These are phyloP conservation scores for Silvanus unidentatus DNA, from an alignment of 2,888 invertebrate genomes.

Conservation along the genomic window DNA sequence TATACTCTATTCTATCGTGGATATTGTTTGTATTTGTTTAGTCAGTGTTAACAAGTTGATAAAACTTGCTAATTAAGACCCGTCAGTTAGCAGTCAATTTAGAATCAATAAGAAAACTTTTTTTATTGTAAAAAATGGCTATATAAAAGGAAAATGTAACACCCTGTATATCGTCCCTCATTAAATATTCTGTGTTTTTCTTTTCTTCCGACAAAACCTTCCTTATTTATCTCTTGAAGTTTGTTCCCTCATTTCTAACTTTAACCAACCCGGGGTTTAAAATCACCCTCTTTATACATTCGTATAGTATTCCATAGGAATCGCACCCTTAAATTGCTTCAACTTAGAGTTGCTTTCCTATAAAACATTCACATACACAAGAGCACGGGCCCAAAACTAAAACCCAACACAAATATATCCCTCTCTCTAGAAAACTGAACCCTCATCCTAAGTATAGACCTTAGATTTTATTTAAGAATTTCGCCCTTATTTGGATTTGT, in stretches of 20 bases:
- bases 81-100: too few species aligned
- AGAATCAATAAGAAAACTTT: too few species aligned
- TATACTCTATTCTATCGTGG: background rate
- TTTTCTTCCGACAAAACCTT: slow-evolving; percentile 25
- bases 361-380: background rate
- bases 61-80: too few species aligned
- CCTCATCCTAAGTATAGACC: slow-evolving; percentile 39
- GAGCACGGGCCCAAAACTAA: slow-evolving; percentile 18
- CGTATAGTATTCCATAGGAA: slow-evolving; percentile 3
- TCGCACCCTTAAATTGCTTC: slow-evolving; percentile 11
- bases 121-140: too few species aligned
- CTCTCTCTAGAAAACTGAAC: slow-evolving; percentile 40
- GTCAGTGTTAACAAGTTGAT: too few species aligned
- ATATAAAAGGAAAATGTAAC: too few species aligned
- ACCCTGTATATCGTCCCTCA: too few species aligned
- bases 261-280: slow-evolving; percentile 36
- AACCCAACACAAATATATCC: slow-evolving; percentile 38
- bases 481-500: slow-evolving; percentile 33
- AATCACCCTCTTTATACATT: slow-evolving; percentile 38
- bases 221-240: slow-evolving; percentile 38
- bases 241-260: slow-evolving; percentile 40
- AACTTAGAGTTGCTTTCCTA: background rate
- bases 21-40: background rate
- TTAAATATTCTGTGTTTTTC: background rate
- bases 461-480: slow-evolving; percentile 41